Base-by-base conservation (phyloP, 2,113 vertebrate genomes). In the Tamias sibiricus region DNA sequence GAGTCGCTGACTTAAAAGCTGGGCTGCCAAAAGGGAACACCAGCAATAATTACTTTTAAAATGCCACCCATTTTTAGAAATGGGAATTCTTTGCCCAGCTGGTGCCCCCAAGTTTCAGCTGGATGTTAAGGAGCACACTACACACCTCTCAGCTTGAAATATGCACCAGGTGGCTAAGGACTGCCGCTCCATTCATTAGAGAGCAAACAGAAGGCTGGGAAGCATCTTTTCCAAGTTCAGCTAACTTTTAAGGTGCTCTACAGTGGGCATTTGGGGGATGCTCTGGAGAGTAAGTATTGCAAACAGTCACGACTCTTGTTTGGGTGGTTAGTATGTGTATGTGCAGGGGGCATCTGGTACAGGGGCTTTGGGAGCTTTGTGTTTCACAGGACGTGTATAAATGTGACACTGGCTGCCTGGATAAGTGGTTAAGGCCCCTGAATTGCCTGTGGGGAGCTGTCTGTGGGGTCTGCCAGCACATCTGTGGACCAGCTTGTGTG, bases 311-410 rank as follows among this genome's bases (percentile, higher is more conserved):
- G 64, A 32, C 37, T 57, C 20, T 79, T 14, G n/a, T 16, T 7
- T 16, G 20, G 35, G 54, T 54, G 64, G 22, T 35, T 19, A 2
- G 49, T 2, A 22, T 0, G 42, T 42, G 74, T 20, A 0, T 4
- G 7, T 11, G 49, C 3, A 6, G 11, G 62, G 30, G 19, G n/a
- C 26, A 8, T 22, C 12, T 3, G 75, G 28, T 49, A 69, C 59
- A 19, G 35, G 44, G 4, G 13, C 8, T 75, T 12, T n/a, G 57
- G 35, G 42, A 22, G 35, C 20, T 44, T 1, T 75, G 28, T 37
- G 12, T 13, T 16, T 40, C n/a, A 40, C 37, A 83, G 52, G 40
- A 22, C 57, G 5, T 72, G 8, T 16, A 17, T 4, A 14, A n/a
- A 59, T n/a, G 28, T 19, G 30, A 72, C 64, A 16, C 6, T 5